Conservation (phyloP, 2,888 invertebrate genomes). For the Brenthis hecate region DNA sequence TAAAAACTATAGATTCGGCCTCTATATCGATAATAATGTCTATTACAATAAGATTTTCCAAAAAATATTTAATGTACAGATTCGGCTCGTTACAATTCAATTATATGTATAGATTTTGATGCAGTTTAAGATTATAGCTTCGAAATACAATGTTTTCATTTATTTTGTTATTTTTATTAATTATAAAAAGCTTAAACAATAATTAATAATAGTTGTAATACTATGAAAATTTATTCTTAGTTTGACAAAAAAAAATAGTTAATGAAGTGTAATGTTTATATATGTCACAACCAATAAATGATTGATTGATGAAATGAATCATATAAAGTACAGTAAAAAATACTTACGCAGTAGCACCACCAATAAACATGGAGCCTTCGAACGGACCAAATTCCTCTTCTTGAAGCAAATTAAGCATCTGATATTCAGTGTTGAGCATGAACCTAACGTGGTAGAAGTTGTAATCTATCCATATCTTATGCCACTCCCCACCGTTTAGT, state of each 20-base stretch:
- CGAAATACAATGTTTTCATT: no score
- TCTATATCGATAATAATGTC: no score
- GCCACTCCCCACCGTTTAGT: slow-evolving; percentile 97
- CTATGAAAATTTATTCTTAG: neutral
- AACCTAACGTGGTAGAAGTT: slow-evolving; percentile 96
- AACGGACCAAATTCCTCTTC: slow-evolving; percentile 96
- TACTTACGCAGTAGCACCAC: slow-evolving; percentile 94
- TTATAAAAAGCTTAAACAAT: no score
- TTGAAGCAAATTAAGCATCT: slow-evolving; percentile 91
- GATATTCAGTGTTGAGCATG: slow-evolving; percentile 94
- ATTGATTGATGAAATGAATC: no score
- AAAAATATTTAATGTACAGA: no score
- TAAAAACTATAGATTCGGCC: no score
- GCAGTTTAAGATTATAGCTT: neutral
- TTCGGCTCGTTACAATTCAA: no score
- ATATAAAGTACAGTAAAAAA: neutral
- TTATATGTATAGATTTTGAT: neutral
- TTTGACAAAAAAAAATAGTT: neutral
- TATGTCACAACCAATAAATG: no score
- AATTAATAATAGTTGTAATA: neutral
- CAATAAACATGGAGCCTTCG: slow-evolving; percentile 96
- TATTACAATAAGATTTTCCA: no score
- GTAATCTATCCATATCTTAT: slow-evolving; percentile 97
- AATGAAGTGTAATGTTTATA: neutral
- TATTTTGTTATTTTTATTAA: no score